Evolutionary conservation across 2,888 invertebrate species (phyloP).

Genomic region (Eutolmus rufibarbis): DNA sequence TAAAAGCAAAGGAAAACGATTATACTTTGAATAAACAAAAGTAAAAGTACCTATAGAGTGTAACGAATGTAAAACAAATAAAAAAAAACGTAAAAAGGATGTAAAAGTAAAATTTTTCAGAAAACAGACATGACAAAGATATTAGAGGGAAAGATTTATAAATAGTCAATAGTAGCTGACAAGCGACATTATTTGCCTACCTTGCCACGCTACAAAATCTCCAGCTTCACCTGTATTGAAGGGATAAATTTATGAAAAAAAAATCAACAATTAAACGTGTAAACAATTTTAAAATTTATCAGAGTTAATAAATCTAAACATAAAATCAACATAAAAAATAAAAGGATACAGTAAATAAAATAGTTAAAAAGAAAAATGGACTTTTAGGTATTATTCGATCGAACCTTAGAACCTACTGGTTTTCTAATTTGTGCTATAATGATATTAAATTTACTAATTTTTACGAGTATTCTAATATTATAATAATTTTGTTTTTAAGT

Average conservation of each 20-base stretch:
- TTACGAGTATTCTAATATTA: neutral
- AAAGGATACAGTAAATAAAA: neutral
- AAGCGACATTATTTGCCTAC: slow-evolving; percentile 65
- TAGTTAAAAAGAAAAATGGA: neutral
- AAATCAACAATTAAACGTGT: slow-evolving; percentile 9
- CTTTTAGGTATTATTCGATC: neutral
- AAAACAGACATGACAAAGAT: neutral
- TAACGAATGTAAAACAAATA: neutral
- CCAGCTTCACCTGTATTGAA: slow-evolving; percentile 76
- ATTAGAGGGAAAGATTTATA: slow-evolving; percentile 12
- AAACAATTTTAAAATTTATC: slow-evolving; percentile 6
- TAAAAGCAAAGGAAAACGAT: slow-evolving; percentile 3
- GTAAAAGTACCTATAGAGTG: neutral
- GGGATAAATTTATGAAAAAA: slow-evolving; percentile 63
- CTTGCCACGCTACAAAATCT: slow-evolving; percentile 80
- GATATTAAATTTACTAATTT: neutral
- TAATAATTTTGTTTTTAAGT: neutral
- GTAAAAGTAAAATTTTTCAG: neutral
- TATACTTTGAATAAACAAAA: neutral
- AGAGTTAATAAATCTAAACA: neutral
- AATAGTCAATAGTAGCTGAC: slow-evolving; percentile 47
- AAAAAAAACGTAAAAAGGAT: neutral
- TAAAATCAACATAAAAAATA: neutral
- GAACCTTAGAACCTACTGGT: neutral
- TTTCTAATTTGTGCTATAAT: neutral